Percentiles rank a stretch among this genome's conserved stretches.
phyloP scores from a whole-genome alignment of 1,140 invertebrate species.

The Potamilus streckersoni region DNA sequence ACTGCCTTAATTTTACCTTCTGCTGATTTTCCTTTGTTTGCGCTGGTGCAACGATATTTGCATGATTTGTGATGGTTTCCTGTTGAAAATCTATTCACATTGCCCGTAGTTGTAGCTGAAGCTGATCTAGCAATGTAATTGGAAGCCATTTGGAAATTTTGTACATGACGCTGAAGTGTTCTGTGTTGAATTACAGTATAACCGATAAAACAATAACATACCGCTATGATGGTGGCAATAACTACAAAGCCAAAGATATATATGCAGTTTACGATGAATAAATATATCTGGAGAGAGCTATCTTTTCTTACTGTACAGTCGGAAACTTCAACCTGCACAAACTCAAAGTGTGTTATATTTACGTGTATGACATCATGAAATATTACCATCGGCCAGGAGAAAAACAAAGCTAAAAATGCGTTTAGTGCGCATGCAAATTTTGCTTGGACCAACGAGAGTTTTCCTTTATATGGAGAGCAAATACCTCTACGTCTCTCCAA shows the following conservation, averaged over 20 bases:
- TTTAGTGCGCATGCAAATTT: conserved; percentile 19
- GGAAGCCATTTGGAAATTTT: background rate
- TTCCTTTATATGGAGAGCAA: conserved; percentile 36
- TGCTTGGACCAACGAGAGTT: conserved; percentile 18
- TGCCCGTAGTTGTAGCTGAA: background rate
- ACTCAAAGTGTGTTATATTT: conserved; percentile 7
- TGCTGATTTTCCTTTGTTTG: background rate
- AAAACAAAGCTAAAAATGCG: conserved; percentile 3
- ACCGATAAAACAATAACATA: conserved; percentile 20
- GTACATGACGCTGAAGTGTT: background rate
- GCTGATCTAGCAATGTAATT: background rate
- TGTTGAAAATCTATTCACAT: conserved; percentile 1
- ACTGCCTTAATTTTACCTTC: background rate
- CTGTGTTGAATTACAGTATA: conserved; percentile 9
- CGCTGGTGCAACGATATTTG: background rate
- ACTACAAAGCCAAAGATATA: conserved; percentile 12
- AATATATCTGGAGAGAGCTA: conserved; percentile 1
- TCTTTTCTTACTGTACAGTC: conserved; percentile 20
- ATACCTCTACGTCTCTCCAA: conserved; percentile 44
- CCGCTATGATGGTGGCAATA: conserved; percentile 1
- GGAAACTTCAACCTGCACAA: background rate
- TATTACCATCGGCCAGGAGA: conserved; percentile 19
- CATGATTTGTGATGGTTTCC: background rate
- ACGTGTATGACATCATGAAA: conserved; percentile 17
- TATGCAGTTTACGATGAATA: conserved; percentile 15